These are phyloP conservation scores for Chouioia cunea DNA, from an alignment of 2,888 invertebrate genomes.

Conservation along the genomic window DNA sequence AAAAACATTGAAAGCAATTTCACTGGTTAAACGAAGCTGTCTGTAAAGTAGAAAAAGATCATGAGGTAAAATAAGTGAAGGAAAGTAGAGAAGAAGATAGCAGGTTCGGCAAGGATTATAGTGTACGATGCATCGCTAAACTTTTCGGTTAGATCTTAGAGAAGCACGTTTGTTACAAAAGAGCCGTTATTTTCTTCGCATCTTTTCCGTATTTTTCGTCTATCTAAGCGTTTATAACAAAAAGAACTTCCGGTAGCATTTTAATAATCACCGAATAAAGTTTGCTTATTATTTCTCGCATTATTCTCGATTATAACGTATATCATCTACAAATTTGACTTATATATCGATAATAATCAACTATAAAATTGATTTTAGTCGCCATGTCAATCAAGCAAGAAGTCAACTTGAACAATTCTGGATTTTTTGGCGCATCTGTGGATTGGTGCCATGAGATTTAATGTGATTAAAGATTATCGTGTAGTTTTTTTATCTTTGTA, in stretches of 20 bases:
- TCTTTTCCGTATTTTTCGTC: not conserved
- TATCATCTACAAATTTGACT: too few relatives aligned
- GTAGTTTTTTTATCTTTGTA: not conserved
- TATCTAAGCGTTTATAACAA: slow-evolving; percentile 23
- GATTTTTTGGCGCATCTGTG: slow-evolving; percentile 16
- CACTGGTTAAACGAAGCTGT: too few relatives aligned
- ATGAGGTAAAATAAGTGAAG: slow-evolving; percentile 1
- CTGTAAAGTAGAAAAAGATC: not conserved
- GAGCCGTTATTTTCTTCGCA: slow-evolving; percentile 34
- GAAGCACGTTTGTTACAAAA: slow-evolving; percentile 29
- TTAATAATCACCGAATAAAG: slow-evolving; percentile 30
- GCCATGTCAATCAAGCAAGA: slow-evolving; percentile 22
- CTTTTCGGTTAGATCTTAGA: slow-evolving; percentile 27
- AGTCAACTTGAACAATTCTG: slow-evolving; percentile 7
- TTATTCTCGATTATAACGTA: not conserved
- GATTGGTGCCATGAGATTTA: slow-evolving; percentile 25
- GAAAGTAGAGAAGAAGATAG: not conserved
- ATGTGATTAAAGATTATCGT: slow-evolving; percentile 17
- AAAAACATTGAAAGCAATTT: too few relatives aligned
- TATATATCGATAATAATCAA: slow-evolving; percentile 33
- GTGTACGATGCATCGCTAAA: slow-evolving; percentile 37
- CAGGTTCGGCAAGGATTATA: slow-evolving; percentile 23
- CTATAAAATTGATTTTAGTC: slow-evolving; percentile 33
- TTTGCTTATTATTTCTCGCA: slow-evolving; percentile 15
- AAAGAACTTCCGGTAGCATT: slow-evolving; percentile 7